These are phyloP conservation scores for Setipinna tenuifilis DNA, from an alignment of 2,797 vertebrate species.

Conservation along the genomic window DNA sequence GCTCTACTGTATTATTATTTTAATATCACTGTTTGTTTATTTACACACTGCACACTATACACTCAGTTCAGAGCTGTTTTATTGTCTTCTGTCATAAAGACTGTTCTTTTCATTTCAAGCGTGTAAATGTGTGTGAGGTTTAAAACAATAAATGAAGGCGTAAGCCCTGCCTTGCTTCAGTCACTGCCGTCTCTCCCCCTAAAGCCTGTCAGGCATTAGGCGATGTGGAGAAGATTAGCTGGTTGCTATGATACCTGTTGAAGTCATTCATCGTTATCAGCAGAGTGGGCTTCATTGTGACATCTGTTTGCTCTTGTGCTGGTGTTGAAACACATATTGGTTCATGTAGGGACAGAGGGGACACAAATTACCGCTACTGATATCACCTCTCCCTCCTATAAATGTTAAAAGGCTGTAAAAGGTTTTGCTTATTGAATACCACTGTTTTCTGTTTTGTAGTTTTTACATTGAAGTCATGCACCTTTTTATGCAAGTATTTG, in stretches of 20 bases:
- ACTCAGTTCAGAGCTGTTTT: background rate
- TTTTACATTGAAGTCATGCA: background rate
- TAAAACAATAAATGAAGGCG: background rate
- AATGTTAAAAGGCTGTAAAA: background rate
- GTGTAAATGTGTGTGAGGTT: background rate
- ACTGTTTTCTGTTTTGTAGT: background rate
- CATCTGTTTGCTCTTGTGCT: conserved; percentile 56
- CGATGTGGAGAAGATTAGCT: conserved; percentile 64
- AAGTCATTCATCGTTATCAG: conserved; percentile 67
- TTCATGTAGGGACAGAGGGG: conserved; percentile 34
- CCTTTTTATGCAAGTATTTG: background rate
- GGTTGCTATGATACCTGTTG: conserved; percentile 78
- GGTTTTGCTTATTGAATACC: background rate
- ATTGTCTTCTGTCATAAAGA: background rate
- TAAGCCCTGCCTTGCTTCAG: background rate
- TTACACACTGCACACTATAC: background rate
- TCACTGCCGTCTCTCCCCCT: background rate
- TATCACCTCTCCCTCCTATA: background rate
- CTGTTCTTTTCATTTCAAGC: background rate
- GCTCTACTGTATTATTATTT: background rate
- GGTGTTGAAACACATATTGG: conserved; percentile 38
- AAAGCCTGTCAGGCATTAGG: conserved; percentile 40
- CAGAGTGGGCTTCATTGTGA: conserved; percentile 39
- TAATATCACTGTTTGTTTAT: background rate
- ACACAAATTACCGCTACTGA: background rate